Conservation (phyloP, 2,113 vertebrate genomes). For the Cnemophilus loriae region DNA sequence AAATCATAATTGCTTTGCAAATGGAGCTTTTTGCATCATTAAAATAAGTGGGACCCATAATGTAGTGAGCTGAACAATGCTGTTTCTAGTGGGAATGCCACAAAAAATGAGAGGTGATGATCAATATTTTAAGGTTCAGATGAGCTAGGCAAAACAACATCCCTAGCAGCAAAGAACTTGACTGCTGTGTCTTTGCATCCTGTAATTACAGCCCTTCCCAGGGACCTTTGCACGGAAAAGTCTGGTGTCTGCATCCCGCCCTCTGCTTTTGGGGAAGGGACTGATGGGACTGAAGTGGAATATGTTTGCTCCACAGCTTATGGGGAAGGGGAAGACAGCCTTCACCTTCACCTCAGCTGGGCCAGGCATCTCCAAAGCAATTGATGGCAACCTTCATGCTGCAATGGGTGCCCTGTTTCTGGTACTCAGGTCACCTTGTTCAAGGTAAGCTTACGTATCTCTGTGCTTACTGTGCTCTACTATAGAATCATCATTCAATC, state of each 20-base stretch:
- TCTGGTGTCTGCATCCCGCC: not conserved
- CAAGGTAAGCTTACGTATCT: not conserved
- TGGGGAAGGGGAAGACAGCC: not conserved
- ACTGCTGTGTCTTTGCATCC: not conserved
- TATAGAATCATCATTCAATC: not conserved
- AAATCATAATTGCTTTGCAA: not conserved
- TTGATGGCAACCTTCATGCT: accelerated
- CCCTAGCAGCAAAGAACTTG: not conserved
- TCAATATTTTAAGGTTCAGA: not conserved
- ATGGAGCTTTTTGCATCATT: not conserved
- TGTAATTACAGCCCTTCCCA: not conserved
- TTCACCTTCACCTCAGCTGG: not conserved
- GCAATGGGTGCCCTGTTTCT: not conserved
- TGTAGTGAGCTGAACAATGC: not conserved
- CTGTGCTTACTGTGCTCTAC: not conserved
- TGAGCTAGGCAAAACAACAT: not conserved
- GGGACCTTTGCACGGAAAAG: not conserved
- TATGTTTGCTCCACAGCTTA: not conserved
- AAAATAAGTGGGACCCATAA: not conserved
- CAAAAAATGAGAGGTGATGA: not conserved
- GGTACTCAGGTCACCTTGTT: not conserved
- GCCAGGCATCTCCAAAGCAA: not conserved
- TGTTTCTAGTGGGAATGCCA: not conserved
- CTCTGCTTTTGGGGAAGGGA: not conserved
- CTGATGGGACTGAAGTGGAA: not conserved